A percentile compares a stretch with the other conserved stretches of the same genome.
phyloP scores from a whole-genome alignment of 2,113 vertebrate genomes.

The Gymnobelideus leadbeateri region DNA sequence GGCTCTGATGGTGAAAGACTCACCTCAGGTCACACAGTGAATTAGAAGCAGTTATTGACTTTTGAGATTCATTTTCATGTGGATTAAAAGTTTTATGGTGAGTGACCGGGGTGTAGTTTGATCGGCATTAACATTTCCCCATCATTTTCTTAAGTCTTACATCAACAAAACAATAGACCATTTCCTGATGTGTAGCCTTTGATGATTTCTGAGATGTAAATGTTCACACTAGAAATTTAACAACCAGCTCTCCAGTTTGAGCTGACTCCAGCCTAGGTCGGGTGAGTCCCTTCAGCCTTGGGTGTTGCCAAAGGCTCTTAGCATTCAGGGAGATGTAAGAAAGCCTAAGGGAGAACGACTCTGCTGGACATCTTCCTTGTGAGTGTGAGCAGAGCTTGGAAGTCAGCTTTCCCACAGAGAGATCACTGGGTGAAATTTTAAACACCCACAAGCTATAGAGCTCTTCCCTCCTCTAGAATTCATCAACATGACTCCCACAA shows the following conservation, averaged over 20 bases:
- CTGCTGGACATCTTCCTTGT: not conserved
- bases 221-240: not conserved
- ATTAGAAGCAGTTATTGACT: not conserved
- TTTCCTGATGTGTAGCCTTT: not conserved
- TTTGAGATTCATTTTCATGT: not conserved
- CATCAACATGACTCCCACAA: rapidly evolving
- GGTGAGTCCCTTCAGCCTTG: not conserved
- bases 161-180: not conserved
- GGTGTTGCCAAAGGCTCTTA: not conserved
- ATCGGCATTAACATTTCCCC: not conserved
- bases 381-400: not conserved
- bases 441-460: not conserved
- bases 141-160: not conserved
- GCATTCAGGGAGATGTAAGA: not conserved
- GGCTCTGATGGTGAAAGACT: not conserved
- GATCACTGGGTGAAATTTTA: not conserved
- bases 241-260: not conserved
- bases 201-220: not conserved
- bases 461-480: not conserved
- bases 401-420: not conserved
- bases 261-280: not conserved
- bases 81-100: not conserved
- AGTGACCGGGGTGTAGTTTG: not conserved
- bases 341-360: not conserved
- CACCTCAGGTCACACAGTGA: not conserved